These are phyloP conservation scores for Metallyticus violacea DNA, from an alignment of 2,888 invertebrate species.

Conservation along the genomic window DNA sequence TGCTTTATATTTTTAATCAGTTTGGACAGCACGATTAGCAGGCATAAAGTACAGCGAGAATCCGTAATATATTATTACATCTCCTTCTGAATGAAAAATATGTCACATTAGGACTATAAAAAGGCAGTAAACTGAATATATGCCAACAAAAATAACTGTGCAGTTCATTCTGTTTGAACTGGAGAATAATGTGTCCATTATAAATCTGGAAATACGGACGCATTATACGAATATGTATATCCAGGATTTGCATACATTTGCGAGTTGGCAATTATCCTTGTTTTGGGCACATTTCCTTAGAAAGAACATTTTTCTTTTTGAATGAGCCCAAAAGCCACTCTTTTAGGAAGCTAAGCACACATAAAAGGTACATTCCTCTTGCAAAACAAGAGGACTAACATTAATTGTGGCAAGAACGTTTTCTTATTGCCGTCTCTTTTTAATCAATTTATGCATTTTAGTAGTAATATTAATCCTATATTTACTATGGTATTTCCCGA, in stretches of 20 bases:
- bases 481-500: too few species aligned
- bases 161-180: neutral
- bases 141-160: neutral
- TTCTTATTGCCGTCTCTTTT: too few species aligned
- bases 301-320: neutral
- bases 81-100: neutral
- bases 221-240: too few species aligned
- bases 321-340: neutral
- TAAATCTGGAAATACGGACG: neutral
- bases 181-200: neutral
- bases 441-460: too few species aligned
- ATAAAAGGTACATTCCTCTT: too few species aligned
- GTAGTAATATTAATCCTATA: too few species aligned
- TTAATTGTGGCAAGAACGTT: too few species aligned
- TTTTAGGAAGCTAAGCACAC: too few species aligned
- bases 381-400: too few species aligned
- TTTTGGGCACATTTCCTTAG: neutral
- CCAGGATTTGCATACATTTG: neutral
- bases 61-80: neutral
- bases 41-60: neutral
- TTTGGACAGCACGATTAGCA: neutral
- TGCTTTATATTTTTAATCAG: neutral
- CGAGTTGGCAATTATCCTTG: neutral
- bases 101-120: neutral
- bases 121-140: neutral